Percentiles rank a stretch among this genome's conserved stretches.
These are phyloP conservation scores for Macroteleia sp. DNA, from an alignment of 2,888 invertebrate genomes.

Conservation along the genomic window DNA sequence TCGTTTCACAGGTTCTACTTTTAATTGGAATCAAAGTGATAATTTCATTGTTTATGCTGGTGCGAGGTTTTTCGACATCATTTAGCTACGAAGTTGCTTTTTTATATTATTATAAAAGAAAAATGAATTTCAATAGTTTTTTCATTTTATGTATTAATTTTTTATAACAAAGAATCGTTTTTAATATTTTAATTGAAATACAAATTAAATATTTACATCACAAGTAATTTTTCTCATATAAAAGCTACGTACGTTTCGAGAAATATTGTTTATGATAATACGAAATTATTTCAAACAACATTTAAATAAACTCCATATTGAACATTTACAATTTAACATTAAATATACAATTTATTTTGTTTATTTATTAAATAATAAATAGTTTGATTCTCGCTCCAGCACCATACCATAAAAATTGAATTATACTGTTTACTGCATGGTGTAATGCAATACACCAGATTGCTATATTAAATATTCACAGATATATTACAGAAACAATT, in stretches of 20 bases:
- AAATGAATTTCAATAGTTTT: slow-evolving; percentile 6
- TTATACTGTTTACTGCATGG: slow-evolving; percentile 15
- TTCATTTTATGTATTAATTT: too few species aligned
- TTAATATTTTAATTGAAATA: too few species aligned
- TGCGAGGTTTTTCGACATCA: slow-evolving; percentile 20
- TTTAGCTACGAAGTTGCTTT: too few species aligned
- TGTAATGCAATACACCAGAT: slow-evolving; percentile 16
- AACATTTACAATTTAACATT: not conserved
- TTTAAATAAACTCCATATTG: too few species aligned
- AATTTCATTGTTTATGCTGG: slow-evolving; percentile 38
- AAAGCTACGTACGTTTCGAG: too few species aligned
- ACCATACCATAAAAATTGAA: slow-evolving; percentile 20
- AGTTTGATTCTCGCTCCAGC: slow-evolving; percentile 16
- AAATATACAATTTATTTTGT: too few species aligned
- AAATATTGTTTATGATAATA: too few species aligned
- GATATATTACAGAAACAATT: slow-evolving; percentile 10
- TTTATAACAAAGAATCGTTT: too few species aligned
- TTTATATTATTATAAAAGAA: too few species aligned
- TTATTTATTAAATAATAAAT: not conserved
- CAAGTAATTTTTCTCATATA: too few species aligned
- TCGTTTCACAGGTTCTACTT: slow-evolving; percentile 57
- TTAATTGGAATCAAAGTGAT: slow-evolving; percentile 6
- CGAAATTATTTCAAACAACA: too few species aligned
- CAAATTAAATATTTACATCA: too few species aligned
- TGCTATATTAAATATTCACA: not conserved